Percentiles rank a stretch among this genome's conserved stretches.
Conservation (phyloP, 2,113 vertebrate genomes). For the Hydropotes inermis region DNA sequence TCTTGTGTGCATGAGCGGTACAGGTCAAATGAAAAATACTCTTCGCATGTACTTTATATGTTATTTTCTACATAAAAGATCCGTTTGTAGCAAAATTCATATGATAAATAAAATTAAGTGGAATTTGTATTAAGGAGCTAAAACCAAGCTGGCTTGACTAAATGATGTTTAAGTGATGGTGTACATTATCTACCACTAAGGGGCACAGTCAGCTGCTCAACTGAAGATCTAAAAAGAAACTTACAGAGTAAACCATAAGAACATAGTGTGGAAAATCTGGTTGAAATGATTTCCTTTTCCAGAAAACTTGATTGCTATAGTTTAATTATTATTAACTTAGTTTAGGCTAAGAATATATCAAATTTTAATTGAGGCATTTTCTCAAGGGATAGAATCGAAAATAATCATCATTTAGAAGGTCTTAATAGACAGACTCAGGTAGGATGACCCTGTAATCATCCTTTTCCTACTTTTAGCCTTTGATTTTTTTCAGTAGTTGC, state of each 20-base stretch:
- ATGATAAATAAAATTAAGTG: not conserved
- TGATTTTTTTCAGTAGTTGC: not conserved
- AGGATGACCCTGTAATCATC: not conserved
- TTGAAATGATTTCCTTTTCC: not conserved
- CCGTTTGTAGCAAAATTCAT: not conserved
- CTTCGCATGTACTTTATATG: not conserved
- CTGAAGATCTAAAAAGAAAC: not conserved
- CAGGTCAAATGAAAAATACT: not conserved
- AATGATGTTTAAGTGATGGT: not conserved
- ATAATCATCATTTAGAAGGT: not conserved
- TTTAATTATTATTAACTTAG: not conserved
- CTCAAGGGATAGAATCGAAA: not conserved
- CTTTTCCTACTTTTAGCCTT: not conserved
- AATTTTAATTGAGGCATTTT: not conserved
- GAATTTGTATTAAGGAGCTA: not conserved
- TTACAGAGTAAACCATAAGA: not conserved
- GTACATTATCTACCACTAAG: not conserved
- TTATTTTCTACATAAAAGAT: not conserved
- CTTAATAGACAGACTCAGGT: not conserved
- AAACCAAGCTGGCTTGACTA: not conserved
- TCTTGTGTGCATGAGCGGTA: not conserved
- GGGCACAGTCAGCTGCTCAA: not conserved
- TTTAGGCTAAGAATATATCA: not conserved
- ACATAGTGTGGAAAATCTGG: not conserved
- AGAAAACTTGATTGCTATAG: not conserved